Percentiles rank a stretch among this genome's conserved stretches.
Conservation (phyloP, 2,888 invertebrate species). For the Laspeyria flexula region DNA sequence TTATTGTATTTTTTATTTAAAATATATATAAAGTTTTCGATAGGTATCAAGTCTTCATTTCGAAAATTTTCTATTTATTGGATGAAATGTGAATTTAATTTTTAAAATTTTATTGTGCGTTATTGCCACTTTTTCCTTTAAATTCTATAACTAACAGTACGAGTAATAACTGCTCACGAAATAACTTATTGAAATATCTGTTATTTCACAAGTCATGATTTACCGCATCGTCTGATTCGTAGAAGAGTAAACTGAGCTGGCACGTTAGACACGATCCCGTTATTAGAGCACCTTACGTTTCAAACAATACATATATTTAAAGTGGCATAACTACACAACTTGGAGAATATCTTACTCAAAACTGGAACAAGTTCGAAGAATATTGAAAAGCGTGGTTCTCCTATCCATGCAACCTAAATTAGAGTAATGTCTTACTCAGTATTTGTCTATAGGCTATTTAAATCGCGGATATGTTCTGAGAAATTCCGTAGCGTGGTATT, state of each 20-base stretch:
- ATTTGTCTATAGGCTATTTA: neutral
- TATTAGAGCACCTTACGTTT: neutral
- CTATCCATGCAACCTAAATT: neutral
- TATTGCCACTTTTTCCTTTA: no score
- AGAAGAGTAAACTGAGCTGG: neutral
- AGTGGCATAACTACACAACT: slow-evolving; percentile 13
- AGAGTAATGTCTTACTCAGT: neutral
- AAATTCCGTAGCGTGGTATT: slow-evolving; percentile 8
- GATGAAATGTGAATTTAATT: no score
- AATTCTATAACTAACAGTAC: no score
- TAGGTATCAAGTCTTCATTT: no score
- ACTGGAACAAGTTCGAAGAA: neutral
- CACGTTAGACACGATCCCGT: slow-evolving; percentile 2
- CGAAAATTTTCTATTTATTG: no score
- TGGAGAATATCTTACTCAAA: slow-evolving; percentile 5
- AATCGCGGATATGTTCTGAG: neutral
- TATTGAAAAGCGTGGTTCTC: neutral
- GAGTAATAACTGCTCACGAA: neutral
- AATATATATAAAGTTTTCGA: no score
- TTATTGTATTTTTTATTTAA: no score
- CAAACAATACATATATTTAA: slow-evolving; percentile 3
- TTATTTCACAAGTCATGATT: neutral
- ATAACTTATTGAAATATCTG: neutral
- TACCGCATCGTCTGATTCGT: neutral
- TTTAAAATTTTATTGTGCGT: no score